These are phyloP conservation scores for Luidia sarsii DNA, from an alignment of 53 echinoderm and acorn worm species.

Conservation along the genomic window DNA sequence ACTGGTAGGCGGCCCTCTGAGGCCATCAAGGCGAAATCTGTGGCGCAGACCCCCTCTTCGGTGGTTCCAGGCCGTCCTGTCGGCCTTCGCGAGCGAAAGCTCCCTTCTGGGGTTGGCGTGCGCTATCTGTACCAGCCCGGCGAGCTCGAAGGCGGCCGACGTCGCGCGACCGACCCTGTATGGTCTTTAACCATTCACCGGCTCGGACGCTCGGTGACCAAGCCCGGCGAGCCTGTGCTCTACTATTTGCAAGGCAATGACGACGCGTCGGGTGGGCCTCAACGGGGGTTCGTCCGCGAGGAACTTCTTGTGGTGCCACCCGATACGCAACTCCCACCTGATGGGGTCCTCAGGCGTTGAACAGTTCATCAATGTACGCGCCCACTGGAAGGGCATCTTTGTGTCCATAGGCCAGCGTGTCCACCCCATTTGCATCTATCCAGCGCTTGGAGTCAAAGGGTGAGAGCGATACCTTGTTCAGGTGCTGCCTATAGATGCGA, in stretches of 20 bases:
- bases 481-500: constrained; percentile 8
- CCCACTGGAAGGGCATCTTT: too few relatives aligned
- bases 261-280: constrained; percentile 13
- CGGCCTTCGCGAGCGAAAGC: not conserved
- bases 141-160: constrained; percentile 38
- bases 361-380: too few relatives aligned
- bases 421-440: constrained; percentile 10
- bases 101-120: constrained; percentile 10
- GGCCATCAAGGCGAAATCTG: constrained; percentile 2
- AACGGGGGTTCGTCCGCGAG: not conserved
- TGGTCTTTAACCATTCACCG: constrained; percentile 21
- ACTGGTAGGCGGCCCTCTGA: constrained; percentile 23
- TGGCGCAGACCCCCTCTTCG: constrained; percentile 9
- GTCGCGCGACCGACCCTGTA: constrained; percentile 24
- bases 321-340: not conserved
- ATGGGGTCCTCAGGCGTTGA: not conserved
- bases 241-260: too few relatives aligned
- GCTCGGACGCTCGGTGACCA: constrained; percentile 11
- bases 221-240: constrained; percentile 20
- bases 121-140: constrained; percentile 32
- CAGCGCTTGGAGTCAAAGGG: constrained; percentile 9
- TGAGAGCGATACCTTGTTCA: constrained; percentile 41
- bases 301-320: constrained; percentile 28
- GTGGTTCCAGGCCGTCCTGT: not conserved
- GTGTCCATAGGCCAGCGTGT: constrained; percentile 11